Evolutionary conservation across 2,797 vertebrate species (phyloP).

Genomic region (Pseudocheirus occidentalis): DNA sequence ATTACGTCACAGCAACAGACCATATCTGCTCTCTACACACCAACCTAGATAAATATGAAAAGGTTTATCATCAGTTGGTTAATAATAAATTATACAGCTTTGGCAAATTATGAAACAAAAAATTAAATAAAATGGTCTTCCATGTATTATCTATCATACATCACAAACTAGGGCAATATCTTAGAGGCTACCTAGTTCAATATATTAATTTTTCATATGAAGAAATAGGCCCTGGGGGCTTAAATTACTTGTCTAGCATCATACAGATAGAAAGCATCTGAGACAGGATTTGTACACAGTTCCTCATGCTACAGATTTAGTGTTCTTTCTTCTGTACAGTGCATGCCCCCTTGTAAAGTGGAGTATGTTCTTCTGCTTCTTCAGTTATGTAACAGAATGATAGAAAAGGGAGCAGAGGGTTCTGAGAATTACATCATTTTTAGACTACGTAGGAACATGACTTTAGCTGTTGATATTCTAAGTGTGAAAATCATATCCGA

Average conservation of each 20-base stretch:
- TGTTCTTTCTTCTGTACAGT: neutral
- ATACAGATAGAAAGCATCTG: neutral
- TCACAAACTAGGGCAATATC: neutral
- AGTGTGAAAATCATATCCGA: neutral
- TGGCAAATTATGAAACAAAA: neutral
- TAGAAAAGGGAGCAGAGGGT: neutral
- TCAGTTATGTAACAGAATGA: neutral
- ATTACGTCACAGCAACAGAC: neutral
- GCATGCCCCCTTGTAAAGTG: neutral
- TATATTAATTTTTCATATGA: neutral
- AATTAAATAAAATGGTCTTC: neutral
- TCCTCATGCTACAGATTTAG: neutral
- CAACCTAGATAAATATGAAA: neutral
- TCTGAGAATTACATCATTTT: neutral
- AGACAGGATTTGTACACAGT: neutral
- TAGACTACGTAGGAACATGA: neutral
- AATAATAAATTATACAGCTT: neutral
- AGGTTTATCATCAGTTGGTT: neutral
- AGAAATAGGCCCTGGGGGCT: neutral
- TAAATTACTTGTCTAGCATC: neutral
- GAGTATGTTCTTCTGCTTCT: neutral
- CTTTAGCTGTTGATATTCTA: neutral
- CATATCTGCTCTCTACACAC: neutral
- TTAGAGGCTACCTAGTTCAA: neutral
- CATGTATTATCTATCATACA: neutral